phyloP scores from a whole-genome alignment of 2,888 invertebrate species.

The Frankliniella intonsa region DNA sequence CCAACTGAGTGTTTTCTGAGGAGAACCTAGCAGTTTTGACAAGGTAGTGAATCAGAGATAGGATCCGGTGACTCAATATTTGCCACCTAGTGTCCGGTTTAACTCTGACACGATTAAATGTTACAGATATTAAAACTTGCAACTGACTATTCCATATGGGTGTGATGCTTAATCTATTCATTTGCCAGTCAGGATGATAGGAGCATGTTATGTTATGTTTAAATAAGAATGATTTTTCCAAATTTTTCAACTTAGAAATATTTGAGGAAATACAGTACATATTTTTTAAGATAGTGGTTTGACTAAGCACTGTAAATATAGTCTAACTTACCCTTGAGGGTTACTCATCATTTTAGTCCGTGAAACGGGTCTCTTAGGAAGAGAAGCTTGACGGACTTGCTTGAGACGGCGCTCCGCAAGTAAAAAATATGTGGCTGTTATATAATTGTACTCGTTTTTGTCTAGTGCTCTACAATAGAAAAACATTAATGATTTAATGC shows the following conservation, averaged over 20 bases:
- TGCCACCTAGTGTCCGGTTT: too few species aligned
- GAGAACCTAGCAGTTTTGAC: too few species aligned
- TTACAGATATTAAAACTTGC: too few species aligned
- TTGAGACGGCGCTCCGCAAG: conserved; percentile 89
- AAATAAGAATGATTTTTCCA: neutral
- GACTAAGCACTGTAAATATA: neutral
- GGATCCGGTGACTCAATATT: too few species aligned
- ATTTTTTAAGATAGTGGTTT: neutral
- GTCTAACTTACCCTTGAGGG: neutral
- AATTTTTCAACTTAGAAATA: conserved; percentile 22
- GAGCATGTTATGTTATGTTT: neutral
- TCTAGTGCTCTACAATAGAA: conserved; percentile 69
- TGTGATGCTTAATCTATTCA: too few species aligned
- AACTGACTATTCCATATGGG: too few species aligned
- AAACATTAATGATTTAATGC: conserved; percentile 11
- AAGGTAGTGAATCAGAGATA: too few species aligned
- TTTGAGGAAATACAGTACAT: conserved; percentile 30
- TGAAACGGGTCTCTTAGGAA: conserved; percentile 26
- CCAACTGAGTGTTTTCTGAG: too few species aligned
- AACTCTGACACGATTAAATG: too few species aligned
- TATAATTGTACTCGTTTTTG: conserved; percentile 94
- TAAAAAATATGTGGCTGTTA: conserved; percentile 96
- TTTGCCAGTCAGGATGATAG: too few species aligned
- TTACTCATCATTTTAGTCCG: neutral
- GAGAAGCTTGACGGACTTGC: conserved; percentile 54